A percentile compares a stretch with the other conserved stretches of the same genome.
These are phyloP conservation scores for Hesperophylax magnus DNA, from an alignment of 1,140 invertebrate species.

Conservation along the genomic window DNA sequence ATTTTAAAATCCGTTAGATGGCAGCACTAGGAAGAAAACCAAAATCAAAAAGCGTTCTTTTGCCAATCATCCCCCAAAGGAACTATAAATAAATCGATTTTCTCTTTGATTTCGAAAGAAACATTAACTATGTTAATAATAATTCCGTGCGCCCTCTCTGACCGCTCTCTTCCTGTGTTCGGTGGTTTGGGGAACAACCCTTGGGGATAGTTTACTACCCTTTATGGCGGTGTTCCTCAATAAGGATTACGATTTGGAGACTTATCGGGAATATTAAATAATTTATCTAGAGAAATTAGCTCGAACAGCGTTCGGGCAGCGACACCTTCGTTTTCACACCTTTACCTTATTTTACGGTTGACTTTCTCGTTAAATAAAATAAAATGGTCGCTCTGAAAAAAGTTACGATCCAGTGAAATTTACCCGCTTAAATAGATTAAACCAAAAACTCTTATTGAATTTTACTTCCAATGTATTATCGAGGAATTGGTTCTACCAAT, in stretches of 20 bases:
- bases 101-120: no score
- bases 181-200: conserved; percentile 20
- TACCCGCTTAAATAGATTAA: no score
- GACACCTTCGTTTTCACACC: not conserved
- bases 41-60: no score
- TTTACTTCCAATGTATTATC: no score
- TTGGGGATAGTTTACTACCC: conserved; percentile 30
- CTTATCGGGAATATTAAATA: conserved; percentile 37
- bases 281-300: conserved; percentile 35
- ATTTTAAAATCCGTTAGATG: no score
- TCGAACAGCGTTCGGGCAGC: not conserved
- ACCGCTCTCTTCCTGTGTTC: not conserved
- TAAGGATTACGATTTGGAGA: conserved; percentile 29
- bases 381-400: no score
- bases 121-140: not conserved
- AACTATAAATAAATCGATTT: not conserved
- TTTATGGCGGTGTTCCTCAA: conserved; percentile 33
- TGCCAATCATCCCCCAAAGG: no score
- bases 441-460: no score
- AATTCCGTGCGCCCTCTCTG: not conserved
- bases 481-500: no score
- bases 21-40: no score
- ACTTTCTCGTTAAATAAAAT: no score
- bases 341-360: not conserved
- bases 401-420: no score